phyloP scores from a whole-genome alignment of 2,797 vertebrate genomes.

The Siniperca scherzeri region DNA sequence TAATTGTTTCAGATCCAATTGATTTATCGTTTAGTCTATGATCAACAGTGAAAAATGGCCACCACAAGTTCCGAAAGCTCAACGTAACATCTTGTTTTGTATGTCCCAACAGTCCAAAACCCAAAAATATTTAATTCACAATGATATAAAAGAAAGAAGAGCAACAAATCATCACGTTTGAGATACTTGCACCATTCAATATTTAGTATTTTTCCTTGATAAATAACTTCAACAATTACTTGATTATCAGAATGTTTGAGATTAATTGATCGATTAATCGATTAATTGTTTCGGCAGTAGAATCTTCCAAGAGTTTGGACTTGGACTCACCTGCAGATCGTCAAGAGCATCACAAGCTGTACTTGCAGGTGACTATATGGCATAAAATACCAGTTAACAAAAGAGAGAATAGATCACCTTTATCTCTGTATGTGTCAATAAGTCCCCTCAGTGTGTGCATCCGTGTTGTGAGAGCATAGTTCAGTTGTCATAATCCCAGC shows the following conservation, averaged over 20 bases:
- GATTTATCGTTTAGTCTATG: neutral
- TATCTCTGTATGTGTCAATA: slow-evolving; percentile 34
- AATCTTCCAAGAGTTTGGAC: neutral
- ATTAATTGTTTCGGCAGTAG: neutral
- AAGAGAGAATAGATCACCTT: slow-evolving; percentile 66
- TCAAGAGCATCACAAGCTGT: slow-evolving; percentile 6
- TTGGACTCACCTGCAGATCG: slow-evolving; percentile 22
- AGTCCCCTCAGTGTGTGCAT: slow-evolving; percentile 44
- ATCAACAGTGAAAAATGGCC: neutral
- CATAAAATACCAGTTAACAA: neutral
- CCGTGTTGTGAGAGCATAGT: slow-evolving; percentile 25
- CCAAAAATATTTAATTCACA: neutral
- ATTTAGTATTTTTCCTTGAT: neutral
- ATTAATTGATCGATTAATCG: neutral
- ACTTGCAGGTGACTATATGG: slow-evolving; percentile 24
- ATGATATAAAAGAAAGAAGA: neutral
- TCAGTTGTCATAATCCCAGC: slow-evolving; percentile 69
- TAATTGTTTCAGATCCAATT: neutral
- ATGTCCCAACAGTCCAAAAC: neutral
- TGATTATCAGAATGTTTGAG: neutral
- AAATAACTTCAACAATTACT: neutral
- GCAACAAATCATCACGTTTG: neutral
- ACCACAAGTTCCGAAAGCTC: neutral
- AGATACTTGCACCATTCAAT: neutral
- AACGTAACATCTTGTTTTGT: neutral